Percentiles rank a stretch among this genome's conserved stretches.
phyloP scores from a whole-genome alignment of 1,140 invertebrate species.

The Cydia pomonella region DNA sequence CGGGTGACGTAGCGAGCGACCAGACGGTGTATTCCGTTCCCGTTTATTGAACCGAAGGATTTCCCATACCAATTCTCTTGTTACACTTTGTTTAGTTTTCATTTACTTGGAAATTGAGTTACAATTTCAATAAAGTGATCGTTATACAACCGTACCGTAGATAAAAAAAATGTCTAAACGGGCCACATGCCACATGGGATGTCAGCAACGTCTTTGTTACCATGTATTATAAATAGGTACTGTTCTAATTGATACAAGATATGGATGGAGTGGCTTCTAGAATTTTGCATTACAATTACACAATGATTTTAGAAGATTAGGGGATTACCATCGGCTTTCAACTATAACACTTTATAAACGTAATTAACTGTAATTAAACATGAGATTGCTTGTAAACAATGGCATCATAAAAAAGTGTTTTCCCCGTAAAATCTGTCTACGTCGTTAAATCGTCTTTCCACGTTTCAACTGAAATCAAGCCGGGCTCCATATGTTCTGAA shows the following conservation, averaged over 20 bases:
- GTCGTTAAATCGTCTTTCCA: neutral
- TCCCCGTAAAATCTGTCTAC: neutral
- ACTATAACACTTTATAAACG: neutral
- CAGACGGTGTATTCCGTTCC: conserved; percentile 24
- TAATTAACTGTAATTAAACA: neutral
- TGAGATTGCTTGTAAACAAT: neutral
- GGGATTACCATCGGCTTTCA: neutral
- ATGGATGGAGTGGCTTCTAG: neutral
- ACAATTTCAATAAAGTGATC: too few species aligned
- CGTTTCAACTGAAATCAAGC: neutral
- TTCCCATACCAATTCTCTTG: neutral
- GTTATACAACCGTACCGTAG: too few species aligned
- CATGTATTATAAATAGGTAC: too few species aligned
- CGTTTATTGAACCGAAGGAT: conserved; percentile 14
- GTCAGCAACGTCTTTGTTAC: too few species aligned
- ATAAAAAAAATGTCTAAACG: too few species aligned
- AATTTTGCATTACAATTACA: neutral
- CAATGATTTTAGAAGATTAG: neutral
- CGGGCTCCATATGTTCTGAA: neutral
- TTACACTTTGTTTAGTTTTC: neutral
- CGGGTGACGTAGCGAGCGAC: neutral
- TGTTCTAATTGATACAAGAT: neutral
- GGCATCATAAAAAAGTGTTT: neutral
- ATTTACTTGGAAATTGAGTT: too few species aligned
- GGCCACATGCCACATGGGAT: too few species aligned